Percentiles rank a stretch among this genome's conserved stretches.
phyloP scores from a whole-genome alignment of 2,888 invertebrate species.

The Xylocampa areola region DNA sequence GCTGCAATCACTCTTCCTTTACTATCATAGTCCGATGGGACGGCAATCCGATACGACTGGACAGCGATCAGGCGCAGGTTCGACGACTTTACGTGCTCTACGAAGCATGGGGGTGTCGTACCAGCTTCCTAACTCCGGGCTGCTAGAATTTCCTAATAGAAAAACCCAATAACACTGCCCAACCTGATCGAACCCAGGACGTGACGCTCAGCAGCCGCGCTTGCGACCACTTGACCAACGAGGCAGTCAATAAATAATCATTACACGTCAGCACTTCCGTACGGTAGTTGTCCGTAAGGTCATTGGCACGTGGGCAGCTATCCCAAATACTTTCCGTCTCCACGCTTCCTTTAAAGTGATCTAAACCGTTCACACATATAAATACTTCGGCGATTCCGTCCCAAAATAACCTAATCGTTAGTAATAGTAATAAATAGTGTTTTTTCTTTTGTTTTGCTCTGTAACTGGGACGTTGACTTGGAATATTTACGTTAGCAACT shows the following conservation, averaged over 20 bases:
- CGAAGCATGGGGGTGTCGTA: too few species aligned
- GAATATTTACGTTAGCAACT: constrained; percentile 47
- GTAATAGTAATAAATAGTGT: constrained; percentile 36
- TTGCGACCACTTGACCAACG: too few species aligned
- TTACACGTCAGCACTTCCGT: constrained; percentile 32
- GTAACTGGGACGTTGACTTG: constrained; percentile 49
- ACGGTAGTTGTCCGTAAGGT: constrained; percentile 56
- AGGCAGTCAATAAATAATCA: constrained; percentile 22
- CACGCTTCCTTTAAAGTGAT: constrained; percentile 56
- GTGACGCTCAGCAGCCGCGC: too few species aligned
- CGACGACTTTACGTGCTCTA: too few species aligned
- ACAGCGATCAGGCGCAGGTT: too few species aligned
- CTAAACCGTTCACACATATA: constrained; percentile 51
- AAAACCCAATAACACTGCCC: too few species aligned
- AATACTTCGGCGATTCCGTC: constrained; percentile 46
- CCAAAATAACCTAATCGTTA: constrained; percentile 54
- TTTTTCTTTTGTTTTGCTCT: constrained; percentile 50
- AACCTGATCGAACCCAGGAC: too few species aligned
- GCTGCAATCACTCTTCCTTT: too few species aligned
- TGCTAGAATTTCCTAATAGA: too few species aligned
- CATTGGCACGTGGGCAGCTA: constrained; percentile 66
- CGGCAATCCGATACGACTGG: too few species aligned
- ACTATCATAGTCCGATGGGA: too few species aligned
- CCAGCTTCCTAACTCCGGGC: too few species aligned
- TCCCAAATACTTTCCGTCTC: constrained; percentile 54